Evolutionary conservation across 2,888 invertebrate species (phyloP).

Genomic region (Microctonus brassicae): DNA sequence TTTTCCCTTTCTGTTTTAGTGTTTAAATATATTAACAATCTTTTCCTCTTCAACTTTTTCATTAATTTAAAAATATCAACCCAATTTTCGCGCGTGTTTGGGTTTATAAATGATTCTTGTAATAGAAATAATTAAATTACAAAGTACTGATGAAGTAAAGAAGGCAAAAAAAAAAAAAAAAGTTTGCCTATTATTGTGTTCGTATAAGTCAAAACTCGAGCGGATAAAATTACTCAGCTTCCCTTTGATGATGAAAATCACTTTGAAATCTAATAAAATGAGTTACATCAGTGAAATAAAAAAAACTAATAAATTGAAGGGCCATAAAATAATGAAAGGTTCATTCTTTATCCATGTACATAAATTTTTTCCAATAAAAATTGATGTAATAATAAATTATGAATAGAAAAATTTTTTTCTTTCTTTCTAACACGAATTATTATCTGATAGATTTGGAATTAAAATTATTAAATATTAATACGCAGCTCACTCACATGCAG

Average conservation of each 20-base stretch:
- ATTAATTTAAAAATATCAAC: background rate
- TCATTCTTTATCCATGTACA: too few relatives aligned
- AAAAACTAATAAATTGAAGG: background rate
- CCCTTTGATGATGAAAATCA: background rate
- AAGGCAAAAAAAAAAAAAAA: background rate
- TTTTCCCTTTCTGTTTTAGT: too few relatives aligned
- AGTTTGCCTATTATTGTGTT: background rate
- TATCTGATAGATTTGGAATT: too few relatives aligned
- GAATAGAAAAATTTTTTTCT: too few relatives aligned
- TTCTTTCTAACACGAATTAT: too few relatives aligned
- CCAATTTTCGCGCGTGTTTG: background rate
- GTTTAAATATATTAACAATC: too few relatives aligned
- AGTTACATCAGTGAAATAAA: background rate
- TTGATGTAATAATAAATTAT: too few relatives aligned
- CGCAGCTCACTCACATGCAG: background rate
- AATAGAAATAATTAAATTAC: slow-evolving; percentile 11
- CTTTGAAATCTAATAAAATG: background rate
- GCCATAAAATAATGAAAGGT: too few relatives aligned
- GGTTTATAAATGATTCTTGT: slow-evolving; percentile 5
- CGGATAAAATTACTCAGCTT: background rate
- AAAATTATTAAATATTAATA: too few relatives aligned
- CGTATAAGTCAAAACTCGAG: background rate
- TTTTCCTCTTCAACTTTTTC: background rate
- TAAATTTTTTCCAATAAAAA: too few relatives aligned
- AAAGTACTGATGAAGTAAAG: slow-evolving; percentile 11